Percentiles rank a stretch among this genome's conserved stretches.
Evolutionary conservation across 2,797 vertebrate species (phyloP).

Genomic region (Lagodon rhomboides): DNA sequence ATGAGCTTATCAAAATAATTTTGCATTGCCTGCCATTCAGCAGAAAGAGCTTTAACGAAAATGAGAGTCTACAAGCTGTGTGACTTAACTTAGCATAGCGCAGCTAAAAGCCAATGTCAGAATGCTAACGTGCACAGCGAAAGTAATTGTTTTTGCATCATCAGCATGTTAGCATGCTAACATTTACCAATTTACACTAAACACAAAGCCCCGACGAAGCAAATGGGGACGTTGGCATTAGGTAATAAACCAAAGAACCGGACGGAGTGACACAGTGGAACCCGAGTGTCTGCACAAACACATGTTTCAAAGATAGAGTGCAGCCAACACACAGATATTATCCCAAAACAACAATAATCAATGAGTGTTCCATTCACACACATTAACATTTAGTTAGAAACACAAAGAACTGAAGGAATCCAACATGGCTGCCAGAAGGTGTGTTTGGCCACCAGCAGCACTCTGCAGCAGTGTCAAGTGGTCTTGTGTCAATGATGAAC

Average conservation of each 20-base stretch:
- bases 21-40: background rate
- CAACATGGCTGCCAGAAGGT: slow-evolving; percentile 16
- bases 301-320: background rate
- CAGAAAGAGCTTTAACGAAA: background rate
- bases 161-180: slow-evolving; percentile 6
- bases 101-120: background rate
- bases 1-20: background rate
- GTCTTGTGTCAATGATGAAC: slow-evolving; percentile 2
- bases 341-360: background rate
- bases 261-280: background rate
- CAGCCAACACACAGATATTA: background rate
- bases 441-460: background rate
- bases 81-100: slow-evolving; percentile 3
- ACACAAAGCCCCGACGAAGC: background rate
- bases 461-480: background rate
- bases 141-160: background rate
- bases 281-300: background rate
- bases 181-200: background rate
- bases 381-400: background rate
- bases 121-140: background rate
- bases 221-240: background rate
- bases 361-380: slow-evolving; percentile 10
- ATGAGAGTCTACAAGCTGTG: background rate
- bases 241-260: background rate
- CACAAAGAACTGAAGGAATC: slow-evolving; percentile 20